Evolutionary conservation across 2,888 invertebrate genomes (phyloP).

Genomic region (Elmis aenea): DNA sequence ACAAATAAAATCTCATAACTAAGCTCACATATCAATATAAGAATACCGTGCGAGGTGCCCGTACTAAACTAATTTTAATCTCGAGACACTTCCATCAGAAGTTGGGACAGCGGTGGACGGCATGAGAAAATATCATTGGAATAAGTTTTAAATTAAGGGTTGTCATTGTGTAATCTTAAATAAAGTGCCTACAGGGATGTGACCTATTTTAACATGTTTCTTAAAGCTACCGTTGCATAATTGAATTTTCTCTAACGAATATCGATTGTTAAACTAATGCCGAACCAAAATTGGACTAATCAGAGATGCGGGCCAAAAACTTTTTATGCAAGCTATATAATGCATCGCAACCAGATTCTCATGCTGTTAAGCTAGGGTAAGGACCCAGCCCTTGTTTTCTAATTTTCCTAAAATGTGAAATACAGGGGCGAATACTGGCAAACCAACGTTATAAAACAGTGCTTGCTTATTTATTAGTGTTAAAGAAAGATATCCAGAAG

Average conservation of each 20-base stretch:
- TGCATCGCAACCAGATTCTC: no score
- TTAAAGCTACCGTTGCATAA: constrained; percentile 22
- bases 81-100: constrained; percentile 26
- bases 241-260: constrained; percentile 28
- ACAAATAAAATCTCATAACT: constrained; percentile 41
- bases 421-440: no score
- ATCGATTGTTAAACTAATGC: constrained; percentile 23
- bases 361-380: no score
- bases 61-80: constrained; percentile 21
- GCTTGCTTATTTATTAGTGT: no score
- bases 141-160: constrained; percentile 47
- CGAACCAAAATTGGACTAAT: constrained; percentile 28
- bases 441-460: no score
- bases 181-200: constrained; percentile 35
- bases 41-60: constrained; percentile 24
- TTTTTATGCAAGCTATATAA: constrained; percentile 20
- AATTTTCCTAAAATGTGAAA: no score
- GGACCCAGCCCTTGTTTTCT: no score
- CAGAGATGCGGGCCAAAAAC: no score
- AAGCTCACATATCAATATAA: constrained; percentile 37
- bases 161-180: constrained; percentile 40
- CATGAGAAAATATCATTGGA: constrained; percentile 47
- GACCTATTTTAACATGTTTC: constrained; percentile 33
- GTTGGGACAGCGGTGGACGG: constrained; percentile 28
- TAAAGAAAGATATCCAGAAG: no score